Percentiles rank a stretch among this genome's conserved stretches.
phyloP scores from a whole-genome alignment of 2,113 vertebrate genomes.

The Sisor rabdophorus region DNA sequence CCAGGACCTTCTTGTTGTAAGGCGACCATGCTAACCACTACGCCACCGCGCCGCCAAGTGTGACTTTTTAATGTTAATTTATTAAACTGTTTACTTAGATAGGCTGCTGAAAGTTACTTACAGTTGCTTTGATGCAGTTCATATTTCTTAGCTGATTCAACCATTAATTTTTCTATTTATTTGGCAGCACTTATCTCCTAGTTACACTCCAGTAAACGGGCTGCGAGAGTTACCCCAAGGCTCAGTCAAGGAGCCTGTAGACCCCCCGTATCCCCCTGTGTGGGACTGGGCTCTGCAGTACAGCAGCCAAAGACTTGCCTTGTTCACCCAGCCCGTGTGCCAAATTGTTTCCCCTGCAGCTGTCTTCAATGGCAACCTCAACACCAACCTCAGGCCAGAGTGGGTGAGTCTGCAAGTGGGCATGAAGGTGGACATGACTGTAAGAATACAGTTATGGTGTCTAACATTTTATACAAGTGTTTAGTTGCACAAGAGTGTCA shows the following conservation, averaged over 20 bases:
- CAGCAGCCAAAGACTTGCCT: slow-evolving; percentile 65
- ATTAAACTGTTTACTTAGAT: background rate
- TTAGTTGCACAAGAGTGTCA: no score
- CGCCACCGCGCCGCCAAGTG: no score
- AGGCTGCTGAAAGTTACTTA: background rate
- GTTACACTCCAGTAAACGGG: slow-evolving; percentile 74
- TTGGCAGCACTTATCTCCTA: slow-evolving; percentile 71
- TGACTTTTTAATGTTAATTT: no score
- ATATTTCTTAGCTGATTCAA: background rate
- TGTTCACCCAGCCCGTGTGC: slow-evolving; percentile 75
- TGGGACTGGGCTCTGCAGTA: slow-evolving; percentile 90
- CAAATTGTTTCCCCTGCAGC: slow-evolving; percentile 1
- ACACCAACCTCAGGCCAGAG: slow-evolving; percentile 56
- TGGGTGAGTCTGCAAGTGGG: slow-evolving; percentile 62
- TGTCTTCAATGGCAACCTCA: slow-evolving; percentile 65
- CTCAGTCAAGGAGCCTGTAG: slow-evolving; percentile 49
- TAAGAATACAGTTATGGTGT: no score
- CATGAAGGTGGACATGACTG: no score
- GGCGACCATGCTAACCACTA: no score
- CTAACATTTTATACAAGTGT: no score
- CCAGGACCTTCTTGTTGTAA: no score
- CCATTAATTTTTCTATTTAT: background rate
- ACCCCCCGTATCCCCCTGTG: slow-evolving; percentile 61
- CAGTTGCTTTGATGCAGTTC: background rate
- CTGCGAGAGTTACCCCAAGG: slow-evolving; percentile 65